Evolutionary conservation across 2,113 vertebrate species (phyloP).

Genomic region (Regulus satrapa): DNA sequence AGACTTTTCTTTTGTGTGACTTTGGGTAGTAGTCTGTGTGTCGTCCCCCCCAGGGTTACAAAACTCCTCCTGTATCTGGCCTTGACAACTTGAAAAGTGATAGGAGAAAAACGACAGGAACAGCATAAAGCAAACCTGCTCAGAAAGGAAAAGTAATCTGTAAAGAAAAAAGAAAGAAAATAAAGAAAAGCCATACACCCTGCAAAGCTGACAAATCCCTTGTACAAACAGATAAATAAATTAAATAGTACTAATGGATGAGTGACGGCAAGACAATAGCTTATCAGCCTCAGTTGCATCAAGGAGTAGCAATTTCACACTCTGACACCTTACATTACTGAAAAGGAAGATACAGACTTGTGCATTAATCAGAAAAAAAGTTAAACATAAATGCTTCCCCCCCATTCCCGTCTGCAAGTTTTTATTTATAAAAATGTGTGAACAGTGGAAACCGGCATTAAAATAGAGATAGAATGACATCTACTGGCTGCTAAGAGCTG

Average conservation of each 20-base stretch:
- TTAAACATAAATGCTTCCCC: constrained; percentile 10
- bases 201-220: neutral
- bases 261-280: constrained; percentile 21
- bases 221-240: constrained; percentile 28
- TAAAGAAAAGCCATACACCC: neutral
- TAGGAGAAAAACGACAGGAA: neutral
- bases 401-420: neutral
- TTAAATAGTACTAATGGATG: neutral
- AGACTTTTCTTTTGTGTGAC: neutral
- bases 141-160: neutral
- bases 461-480: constrained; percentile 71
- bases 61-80: neutral
- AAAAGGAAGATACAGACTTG: constrained; percentile 33
- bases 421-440: constrained; percentile 26
- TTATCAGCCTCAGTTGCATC: constrained; percentile 23
- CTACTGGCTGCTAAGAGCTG: constrained; percentile 60
- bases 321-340: constrained; percentile 15
- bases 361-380: constrained; percentile 51
- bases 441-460: neutral
- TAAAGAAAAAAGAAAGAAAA: neutral
- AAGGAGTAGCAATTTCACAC: constrained; percentile 55
- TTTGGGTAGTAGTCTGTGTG: neutral
- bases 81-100: neutral
- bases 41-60: neutral
- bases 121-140: neutral